These are phyloP conservation scores for Oxyteleia sp. DNA, from an alignment of 2,888 invertebrate genomes.

Conservation along the genomic window DNA sequence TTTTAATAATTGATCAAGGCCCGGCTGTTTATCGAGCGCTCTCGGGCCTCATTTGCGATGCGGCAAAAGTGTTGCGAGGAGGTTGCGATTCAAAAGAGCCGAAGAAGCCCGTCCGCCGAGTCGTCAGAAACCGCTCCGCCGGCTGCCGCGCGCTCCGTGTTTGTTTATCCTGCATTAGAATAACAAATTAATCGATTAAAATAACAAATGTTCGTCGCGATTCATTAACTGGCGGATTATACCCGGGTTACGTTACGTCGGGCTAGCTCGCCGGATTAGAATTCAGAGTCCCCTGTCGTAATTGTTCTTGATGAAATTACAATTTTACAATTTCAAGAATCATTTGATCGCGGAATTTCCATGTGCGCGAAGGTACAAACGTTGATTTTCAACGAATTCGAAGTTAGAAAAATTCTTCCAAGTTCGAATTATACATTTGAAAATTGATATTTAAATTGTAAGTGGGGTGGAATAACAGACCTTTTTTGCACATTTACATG, in stretches of 20 bases:
- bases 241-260: not conserved
- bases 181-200: conserved; percentile 61
- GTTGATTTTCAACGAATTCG: too few species aligned
- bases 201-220: conserved; percentile 49
- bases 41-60: conserved; percentile 6
- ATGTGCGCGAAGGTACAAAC: too few species aligned
- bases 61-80: not conserved
- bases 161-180: conserved; percentile 39
- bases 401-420: too few species aligned
- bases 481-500: too few species aligned
- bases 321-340: too few species aligned
- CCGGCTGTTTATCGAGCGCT: conserved; percentile 17
- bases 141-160: not conserved
- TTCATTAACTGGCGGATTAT: conserved; percentile 37
- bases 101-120: not conserved
- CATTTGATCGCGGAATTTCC: too few species aligned
- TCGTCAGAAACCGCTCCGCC: not conserved
- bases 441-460: too few species aligned
- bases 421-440: too few species aligned
- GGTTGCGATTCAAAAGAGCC: not conserved
- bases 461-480: too few species aligned
- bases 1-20: conserved; percentile 36
- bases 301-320: conserved; percentile 38
- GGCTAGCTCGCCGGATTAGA: conserved; percentile 5
- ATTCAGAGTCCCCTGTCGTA: conserved; percentile 15